These are phyloP conservation scores for Anticlea derivata DNA, from an alignment of 2,888 invertebrate species.

Conservation along the genomic window DNA sequence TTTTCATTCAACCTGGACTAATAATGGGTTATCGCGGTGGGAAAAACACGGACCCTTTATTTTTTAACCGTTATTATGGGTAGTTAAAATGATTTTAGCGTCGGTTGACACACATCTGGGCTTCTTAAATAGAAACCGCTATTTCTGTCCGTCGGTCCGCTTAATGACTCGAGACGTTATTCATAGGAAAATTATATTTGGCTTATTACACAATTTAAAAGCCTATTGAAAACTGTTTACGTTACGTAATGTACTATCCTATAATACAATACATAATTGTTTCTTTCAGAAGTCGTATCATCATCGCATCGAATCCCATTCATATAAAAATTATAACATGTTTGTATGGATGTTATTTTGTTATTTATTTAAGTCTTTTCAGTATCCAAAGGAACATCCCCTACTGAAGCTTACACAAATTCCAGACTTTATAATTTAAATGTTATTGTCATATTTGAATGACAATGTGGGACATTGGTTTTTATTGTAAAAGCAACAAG, in stretches of 20 bases:
- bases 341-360: no score
- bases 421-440: conserved; percentile 39
- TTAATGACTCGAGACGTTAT: conserved; percentile 69
- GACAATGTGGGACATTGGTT: conserved; percentile 32
- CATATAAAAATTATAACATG: no score
- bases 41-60: conserved; percentile 44
- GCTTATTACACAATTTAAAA: conserved; percentile 54
- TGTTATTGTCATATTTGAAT: conserved; percentile 31
- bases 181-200: conserved; percentile 60
- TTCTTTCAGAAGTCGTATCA: no score
- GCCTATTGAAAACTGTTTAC: conserved; percentile 33
- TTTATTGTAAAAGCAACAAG: conserved; percentile 37
- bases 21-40: conserved; percentile 8
- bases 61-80: conserved; percentile 51
- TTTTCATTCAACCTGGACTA: conserved; percentile 15
- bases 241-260: conserved; percentile 13
- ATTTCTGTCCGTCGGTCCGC: conserved; percentile 67
- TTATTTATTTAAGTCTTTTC: no score
- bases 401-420: conserved; percentile 37
- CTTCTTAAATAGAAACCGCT: conserved; percentile 65
- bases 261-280: not conserved
- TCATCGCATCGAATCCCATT: no score
- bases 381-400: no score
- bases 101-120: conserved; percentile 74
- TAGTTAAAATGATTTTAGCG: conserved; percentile 64